phyloP scores from a whole-genome alignment of 1,140 invertebrate species.

The Chionoecetes opilio region DNA sequence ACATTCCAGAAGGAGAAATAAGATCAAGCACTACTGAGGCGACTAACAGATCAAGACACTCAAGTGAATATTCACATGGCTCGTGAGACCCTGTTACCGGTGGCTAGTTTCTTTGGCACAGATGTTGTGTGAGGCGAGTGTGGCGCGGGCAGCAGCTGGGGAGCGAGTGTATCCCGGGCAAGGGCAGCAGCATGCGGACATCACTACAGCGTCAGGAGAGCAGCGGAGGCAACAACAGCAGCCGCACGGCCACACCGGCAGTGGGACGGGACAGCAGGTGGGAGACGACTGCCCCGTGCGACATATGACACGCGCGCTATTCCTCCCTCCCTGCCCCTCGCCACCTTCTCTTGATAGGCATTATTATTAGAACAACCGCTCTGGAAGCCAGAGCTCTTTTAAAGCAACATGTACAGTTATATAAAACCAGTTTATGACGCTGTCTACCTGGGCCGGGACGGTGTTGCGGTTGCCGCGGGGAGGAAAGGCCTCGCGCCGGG shows the following conservation, averaged over 20 bases:
- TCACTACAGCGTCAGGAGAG: slow-evolving; percentile 46
- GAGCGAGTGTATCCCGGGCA: neutral
- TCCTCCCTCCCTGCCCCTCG: neutral
- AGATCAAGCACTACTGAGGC: neutral
- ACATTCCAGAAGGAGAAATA: neutral
- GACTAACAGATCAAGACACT: neutral
- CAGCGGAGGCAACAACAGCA: slow-evolving; percentile 46
- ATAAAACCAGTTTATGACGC: neutral
- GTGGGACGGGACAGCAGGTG: slow-evolving; percentile 38
- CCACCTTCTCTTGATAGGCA: neutral
- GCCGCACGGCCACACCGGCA: slow-evolving; percentile 36
- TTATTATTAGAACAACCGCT: slow-evolving; percentile 43
- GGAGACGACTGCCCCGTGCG: slow-evolving; percentile 12
- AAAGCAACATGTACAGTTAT: slow-evolving; percentile 48
- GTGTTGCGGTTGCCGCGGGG: neutral
- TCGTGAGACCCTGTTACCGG: neutral
- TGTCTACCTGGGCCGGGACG: no score
- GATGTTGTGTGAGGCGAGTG: slow-evolving; percentile 51
- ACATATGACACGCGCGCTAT: slow-evolving; percentile 56
- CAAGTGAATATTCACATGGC: neutral
- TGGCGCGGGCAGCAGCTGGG: neutral
- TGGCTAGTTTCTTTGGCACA: slow-evolving; percentile 42
- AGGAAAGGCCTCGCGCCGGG: neutral
- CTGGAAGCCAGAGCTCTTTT: neutral
- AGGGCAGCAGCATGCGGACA: slow-evolving; percentile 55